A percentile compares a stretch with the other conserved stretches of the same genome.
These are phyloP conservation scores for Sylvilagus bachmani DNA, from an alignment of 2,113 vertebrate genomes.

Conservation along the genomic window DNA sequence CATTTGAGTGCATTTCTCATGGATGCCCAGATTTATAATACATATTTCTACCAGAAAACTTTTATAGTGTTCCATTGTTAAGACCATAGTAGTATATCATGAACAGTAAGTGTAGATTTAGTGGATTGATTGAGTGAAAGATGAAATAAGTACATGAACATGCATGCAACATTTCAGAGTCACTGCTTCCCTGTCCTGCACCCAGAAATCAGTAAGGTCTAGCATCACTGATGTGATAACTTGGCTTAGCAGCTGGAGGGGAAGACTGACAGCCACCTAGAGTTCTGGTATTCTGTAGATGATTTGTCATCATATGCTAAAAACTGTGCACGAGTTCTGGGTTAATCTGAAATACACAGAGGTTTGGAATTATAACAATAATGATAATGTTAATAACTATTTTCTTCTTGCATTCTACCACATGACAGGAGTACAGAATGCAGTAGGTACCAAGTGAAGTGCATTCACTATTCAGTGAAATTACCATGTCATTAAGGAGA, in stretches of 20 bases:
- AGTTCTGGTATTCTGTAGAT: not conserved
- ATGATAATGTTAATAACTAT: not conserved
- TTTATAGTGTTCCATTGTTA: not conserved
- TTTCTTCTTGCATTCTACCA: not conserved
- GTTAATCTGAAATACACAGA: conserved; percentile 10
- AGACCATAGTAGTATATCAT: not conserved
- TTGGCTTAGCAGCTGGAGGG: not conserved
- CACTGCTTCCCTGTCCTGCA: not conserved
- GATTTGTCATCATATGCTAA: not conserved
- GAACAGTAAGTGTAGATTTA: not conserved
- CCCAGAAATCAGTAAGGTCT: not conserved
- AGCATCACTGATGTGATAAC: not conserved
- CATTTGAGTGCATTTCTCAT: not conserved
- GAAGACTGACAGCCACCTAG: not conserved
- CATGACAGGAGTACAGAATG: not conserved
- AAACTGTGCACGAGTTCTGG: conserved; percentile 16
- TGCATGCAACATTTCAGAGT: not conserved
- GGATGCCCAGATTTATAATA: not conserved
- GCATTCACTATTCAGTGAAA: conserved; percentile 7
- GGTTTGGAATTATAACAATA: not conserved
- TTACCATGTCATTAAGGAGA: not conserved
- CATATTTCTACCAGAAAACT: not conserved
- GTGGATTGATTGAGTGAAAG: not conserved
- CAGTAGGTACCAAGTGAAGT: not conserved
- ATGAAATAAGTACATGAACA: not conserved